Base-by-base conservation (phyloP, 2,113 vertebrate genomes). In the Archocentrus centrarchus region DNA sequence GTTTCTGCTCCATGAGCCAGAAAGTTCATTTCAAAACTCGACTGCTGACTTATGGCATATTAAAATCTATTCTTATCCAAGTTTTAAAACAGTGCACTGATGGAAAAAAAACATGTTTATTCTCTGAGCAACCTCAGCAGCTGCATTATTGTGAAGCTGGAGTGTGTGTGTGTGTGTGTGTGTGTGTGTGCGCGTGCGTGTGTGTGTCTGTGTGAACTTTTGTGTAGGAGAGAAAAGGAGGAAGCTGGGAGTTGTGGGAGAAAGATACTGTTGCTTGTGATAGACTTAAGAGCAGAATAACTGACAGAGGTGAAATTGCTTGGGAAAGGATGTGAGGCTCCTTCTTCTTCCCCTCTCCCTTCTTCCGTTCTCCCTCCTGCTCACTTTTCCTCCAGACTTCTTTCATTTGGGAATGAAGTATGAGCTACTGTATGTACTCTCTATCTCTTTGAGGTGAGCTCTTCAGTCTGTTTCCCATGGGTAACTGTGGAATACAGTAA, bases 221-320 rank as follows among this genome's bases (percentile, higher is more conserved):
- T 77, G 44, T 1, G 75, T 85, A n/a, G 44, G 80, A 58, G 15
- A 59, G n/a, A 77, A 47, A 63, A 47, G 83, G 62, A 85, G 79
- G 77, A 87, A 64, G 87, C 79, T 60, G 84, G 77, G 84, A 83
- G 81, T 89, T 85, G 81, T 90, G 81, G 61, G 79, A 84, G 75
- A 84, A 77, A 86, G 90, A 89, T 90, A 62, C 62, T 53, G 91
- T 80, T 14, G 7, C 58, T 59, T 84, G 70, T 85, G 87, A 84
- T 83, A 86, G 83, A 84, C 68, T 78, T 79, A 37, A 81, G 62
- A 80, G 41, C 55, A 60, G 75, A 70, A 59, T 89, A 88, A 94
- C 55, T 87, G 90, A 90, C 86, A 84, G 90, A 89, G 85, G 85
- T 86, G 85, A 91, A 92, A 93, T 90, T 91, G 77, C 84, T 62